Evolutionary conservation across 2,113 vertebrate genomes (phyloP).

Genomic region (Phrynocephalus versicolor): DNA sequence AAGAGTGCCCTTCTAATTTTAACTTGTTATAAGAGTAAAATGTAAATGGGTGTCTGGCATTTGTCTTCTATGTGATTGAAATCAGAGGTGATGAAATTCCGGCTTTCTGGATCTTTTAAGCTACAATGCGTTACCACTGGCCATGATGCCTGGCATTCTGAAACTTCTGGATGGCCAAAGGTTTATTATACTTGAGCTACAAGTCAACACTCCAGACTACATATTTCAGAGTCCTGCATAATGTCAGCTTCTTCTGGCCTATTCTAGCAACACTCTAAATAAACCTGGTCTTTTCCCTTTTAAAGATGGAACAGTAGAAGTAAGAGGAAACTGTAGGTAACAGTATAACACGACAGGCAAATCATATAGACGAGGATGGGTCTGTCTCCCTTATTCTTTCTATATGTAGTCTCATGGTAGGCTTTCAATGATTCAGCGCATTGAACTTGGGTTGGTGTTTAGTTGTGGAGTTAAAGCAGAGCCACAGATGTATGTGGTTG

Average conservation of each 20-base stretch:
- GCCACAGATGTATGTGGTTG: neutral
- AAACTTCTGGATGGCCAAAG: too few relatives aligned
- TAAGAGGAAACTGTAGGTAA: neutral
- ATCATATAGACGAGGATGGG: too few relatives aligned
- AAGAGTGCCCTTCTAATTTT: neutral
- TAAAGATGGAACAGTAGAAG: too few relatives aligned
- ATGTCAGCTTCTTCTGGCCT: neutral
- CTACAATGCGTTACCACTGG: too few relatives aligned
- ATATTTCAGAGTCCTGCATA: neutral
- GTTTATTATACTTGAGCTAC: too few relatives aligned
- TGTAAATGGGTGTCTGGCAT: neutral
- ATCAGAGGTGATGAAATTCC: too few relatives aligned
- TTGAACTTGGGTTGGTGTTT: neutral
- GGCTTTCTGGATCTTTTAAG: too few relatives aligned
- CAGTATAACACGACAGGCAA: too few relatives aligned
- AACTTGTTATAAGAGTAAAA: neutral
- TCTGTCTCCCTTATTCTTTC: neutral
- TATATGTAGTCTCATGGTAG: neutral
- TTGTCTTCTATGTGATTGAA: neutral
- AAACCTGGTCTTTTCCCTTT: too few relatives aligned
- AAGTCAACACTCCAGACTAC: rapidly evolving
- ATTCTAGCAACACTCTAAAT: neutral
- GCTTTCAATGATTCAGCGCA: neutral
- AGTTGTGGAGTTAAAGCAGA: neutral
- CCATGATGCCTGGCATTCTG: too few relatives aligned